A percentile compares a stretch with the other conserved stretches of the same genome.
phyloP scores from a whole-genome alignment of 1,140 invertebrate genomes.

The Lasaia peninsularis region DNA sequence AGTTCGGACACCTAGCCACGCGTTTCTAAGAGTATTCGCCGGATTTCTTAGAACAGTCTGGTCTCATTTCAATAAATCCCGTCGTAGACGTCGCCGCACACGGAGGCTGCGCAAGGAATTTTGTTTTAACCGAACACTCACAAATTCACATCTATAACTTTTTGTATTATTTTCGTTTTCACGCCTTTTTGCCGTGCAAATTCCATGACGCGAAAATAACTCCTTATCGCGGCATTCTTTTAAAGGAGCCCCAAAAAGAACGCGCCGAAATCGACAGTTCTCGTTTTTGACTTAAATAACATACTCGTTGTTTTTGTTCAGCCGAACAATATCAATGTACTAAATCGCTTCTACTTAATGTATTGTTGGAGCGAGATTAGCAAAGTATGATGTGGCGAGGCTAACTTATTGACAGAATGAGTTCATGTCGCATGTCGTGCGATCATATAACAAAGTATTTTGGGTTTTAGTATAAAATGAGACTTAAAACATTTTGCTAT shows the following conservation, averaged over 20 bases:
- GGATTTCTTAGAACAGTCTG: slow-evolving; percentile 59
- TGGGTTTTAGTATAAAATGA: too few relatives aligned
- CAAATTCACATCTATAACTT: slow-evolving; percentile 73
- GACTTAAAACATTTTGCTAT: too few relatives aligned
- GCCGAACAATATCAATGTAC: slow-evolving; percentile 32
- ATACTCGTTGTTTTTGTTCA: slow-evolving; percentile 59
- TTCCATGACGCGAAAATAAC: slow-evolving; percentile 74
- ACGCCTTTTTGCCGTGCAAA: slow-evolving; percentile 72
- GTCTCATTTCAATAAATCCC: slow-evolving; percentile 72
- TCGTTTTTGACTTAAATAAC: slow-evolving; percentile 66
- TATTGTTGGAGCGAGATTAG: not conserved
- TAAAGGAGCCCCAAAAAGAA: slow-evolving; percentile 69
- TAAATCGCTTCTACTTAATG: slow-evolving; percentile 39
- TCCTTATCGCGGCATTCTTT: slow-evolving; percentile 73
- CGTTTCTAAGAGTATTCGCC: slow-evolving; percentile 60
- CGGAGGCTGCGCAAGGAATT: slow-evolving; percentile 68
- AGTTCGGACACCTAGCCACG: slow-evolving; percentile 30
- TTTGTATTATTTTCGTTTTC: slow-evolving; percentile 76
- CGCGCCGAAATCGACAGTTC: slow-evolving; percentile 49
- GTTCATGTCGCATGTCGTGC: too few relatives aligned
- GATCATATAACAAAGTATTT: too few relatives aligned
- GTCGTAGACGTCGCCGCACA: slow-evolving; percentile 57
- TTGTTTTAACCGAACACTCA: slow-evolving; percentile 74
- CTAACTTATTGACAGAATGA: not conserved
- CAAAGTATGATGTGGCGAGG: not conserved